A percentile compares a stretch with the other conserved stretches of the same genome.
phyloP scores from a whole-genome alignment of 2,888 invertebrate genomes.

The Leucoptera coffeella region DNA sequence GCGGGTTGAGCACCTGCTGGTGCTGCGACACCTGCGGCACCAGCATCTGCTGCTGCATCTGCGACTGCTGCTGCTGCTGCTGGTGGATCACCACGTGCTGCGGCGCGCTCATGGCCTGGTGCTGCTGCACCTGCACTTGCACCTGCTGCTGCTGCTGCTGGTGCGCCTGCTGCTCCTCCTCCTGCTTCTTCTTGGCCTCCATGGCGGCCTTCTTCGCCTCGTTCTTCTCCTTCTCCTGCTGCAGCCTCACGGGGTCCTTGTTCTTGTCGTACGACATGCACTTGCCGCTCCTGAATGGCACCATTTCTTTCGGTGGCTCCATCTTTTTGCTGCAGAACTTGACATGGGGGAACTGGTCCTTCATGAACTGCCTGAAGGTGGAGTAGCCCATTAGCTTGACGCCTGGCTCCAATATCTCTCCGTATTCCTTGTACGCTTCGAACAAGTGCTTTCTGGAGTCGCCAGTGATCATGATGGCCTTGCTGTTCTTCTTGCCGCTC shows the following conservation, averaged over 20 bases:
- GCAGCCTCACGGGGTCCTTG: conserved; percentile 41
- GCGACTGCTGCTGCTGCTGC: conserved; percentile 14
- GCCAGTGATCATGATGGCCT: conserved; percentile 44
- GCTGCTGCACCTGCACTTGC: conserved; percentile 35
- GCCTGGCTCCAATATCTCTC: conserved; percentile 62
- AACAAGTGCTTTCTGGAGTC: conserved; percentile 64
- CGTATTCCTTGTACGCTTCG: conserved; percentile 68
- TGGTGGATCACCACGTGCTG: conserved; percentile 13
- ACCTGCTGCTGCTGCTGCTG: conserved; percentile 35
- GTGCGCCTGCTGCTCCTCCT: conserved; percentile 32
- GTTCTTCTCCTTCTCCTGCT: conserved; percentile 42
- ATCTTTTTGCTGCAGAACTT: conserved; percentile 62
- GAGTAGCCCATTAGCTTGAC: conserved; percentile 76
- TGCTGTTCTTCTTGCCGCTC: conserved; percentile 28
- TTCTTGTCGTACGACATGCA: conserved; percentile 49
- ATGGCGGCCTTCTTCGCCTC: conserved; percentile 46
- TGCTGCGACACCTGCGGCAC: conserved; percentile 47
- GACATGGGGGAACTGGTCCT: conserved; percentile 73
- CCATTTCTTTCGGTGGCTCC: conserved; percentile 37
- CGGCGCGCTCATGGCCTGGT: conserved; percentile 9
- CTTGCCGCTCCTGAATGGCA: conserved; percentile 48
- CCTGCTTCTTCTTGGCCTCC: conserved; percentile 45
- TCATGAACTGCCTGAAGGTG: conserved; percentile 74
- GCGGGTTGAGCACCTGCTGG: conserved; percentile 39
- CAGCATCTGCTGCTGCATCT: conserved; percentile 42